Evolutionary conservation across 1,140 invertebrate species (phyloP).

Genomic region (Cherax destructor): DNA sequence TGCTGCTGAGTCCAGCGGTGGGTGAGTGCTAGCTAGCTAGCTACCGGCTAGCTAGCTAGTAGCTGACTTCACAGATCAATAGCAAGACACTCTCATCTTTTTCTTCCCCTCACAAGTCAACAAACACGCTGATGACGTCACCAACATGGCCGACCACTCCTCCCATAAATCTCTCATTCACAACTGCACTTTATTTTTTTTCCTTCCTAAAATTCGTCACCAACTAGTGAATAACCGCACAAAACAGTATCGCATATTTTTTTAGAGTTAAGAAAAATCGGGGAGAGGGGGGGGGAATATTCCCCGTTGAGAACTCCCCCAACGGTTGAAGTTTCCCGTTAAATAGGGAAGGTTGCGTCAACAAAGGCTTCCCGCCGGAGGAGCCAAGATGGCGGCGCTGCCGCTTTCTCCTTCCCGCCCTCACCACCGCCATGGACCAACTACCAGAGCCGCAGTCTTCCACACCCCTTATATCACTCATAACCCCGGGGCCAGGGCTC

Average conservation of each 20-base stretch:
- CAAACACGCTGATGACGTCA: constrained; percentile 66
- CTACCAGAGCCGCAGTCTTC: constrained; percentile 63
- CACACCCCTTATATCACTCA: constrained; percentile 71
- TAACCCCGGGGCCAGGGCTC: constrained; percentile 67
- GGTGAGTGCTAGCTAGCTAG: background rate
- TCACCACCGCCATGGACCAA: constrained; percentile 48
- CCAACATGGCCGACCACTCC: constrained; percentile 39
- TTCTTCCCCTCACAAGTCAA: constrained; percentile 61
- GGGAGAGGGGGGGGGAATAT: no score
- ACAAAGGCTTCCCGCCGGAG: constrained; percentile 53
- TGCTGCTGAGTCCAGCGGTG: constrained; percentile 24
- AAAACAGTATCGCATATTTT: no score
- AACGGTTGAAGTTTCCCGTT: background rate
- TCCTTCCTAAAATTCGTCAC: background rate
- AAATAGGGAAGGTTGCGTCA: background rate
- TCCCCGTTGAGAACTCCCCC: no score
- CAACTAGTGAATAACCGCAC: no score
- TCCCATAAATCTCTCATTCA: constrained; percentile 33
- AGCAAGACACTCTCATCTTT: constrained; percentile 68
- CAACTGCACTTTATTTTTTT: background rate
- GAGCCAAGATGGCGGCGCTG: constrained; percentile 60
- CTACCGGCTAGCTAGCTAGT: background rate
- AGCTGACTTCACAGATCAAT: constrained; percentile 62
- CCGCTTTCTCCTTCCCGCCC: constrained; percentile 43
- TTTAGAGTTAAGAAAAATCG: no score